Conservation (phyloP, 2,888 invertebrate species). For the Agrochola lychnidis region DNA sequence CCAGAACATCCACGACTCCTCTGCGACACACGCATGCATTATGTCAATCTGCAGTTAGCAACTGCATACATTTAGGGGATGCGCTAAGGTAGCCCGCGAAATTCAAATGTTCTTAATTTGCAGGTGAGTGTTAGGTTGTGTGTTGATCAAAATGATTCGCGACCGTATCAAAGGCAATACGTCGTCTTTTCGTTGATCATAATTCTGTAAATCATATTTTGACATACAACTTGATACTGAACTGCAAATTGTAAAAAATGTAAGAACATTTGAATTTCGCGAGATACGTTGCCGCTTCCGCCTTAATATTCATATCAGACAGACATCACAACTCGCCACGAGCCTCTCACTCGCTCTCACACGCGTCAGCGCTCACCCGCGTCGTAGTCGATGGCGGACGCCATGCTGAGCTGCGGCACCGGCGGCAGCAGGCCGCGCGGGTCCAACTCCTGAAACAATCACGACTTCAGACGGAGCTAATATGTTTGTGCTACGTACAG, state of each 20-base stretch:
- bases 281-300: too few relatives aligned
- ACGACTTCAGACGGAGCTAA: neutral
- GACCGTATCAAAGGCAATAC: too few relatives aligned
- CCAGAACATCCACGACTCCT: slow-evolving; percentile 93
- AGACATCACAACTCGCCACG: too few relatives aligned
- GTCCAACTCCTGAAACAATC: slow-evolving; percentile 43
- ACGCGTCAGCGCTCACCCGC: slow-evolving; percentile 67
- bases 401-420: slow-evolving; percentile 92
- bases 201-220: too few relatives aligned
- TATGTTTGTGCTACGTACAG: neutral
- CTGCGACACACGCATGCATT: slow-evolving; percentile 68
- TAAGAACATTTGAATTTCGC: neutral
- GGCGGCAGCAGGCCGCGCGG: slow-evolving; percentile 76
- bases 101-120: too few relatives aligned
- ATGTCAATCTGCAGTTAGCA: neutral
- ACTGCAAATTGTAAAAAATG: neutral
- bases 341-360: neutral
- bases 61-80: neutral
- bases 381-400: slow-evolving; percentile 92
- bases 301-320: neutral
- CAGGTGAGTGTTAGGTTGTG: too few relatives aligned
- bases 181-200: too few relatives aligned
- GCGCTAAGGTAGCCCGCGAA: too few relatives aligned
- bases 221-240: neutral
- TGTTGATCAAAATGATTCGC: too few relatives aligned